Conservation (phyloP, 2,797 vertebrate genomes). For the Falco peregrinus region DNA sequence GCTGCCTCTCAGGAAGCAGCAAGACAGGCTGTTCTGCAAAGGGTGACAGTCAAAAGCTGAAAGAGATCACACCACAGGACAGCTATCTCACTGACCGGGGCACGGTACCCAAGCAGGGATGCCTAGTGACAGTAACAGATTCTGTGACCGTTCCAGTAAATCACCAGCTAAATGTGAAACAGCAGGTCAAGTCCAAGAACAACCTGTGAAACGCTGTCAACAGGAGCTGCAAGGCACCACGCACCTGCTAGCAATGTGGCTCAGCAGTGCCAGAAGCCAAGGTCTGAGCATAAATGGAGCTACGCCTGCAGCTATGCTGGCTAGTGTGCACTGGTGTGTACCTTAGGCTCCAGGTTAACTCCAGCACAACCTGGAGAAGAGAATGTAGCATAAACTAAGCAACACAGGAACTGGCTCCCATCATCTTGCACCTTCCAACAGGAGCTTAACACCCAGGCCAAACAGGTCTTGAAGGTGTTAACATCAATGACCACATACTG, state of each 20-base stretch:
- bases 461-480: rapidly evolving
- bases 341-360: background rate
- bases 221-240: background rate
- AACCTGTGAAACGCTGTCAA: background rate
- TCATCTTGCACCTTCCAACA: background rate
- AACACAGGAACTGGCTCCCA: background rate
- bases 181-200: background rate
- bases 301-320: background rate
- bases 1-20: background rate
- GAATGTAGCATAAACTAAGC: background rate
- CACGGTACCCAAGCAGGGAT: background rate
- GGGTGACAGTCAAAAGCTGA: background rate
- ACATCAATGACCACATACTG: background rate
- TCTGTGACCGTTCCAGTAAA: rapidly evolving
- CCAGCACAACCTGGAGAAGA: background rate
- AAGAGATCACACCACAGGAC: background rate
- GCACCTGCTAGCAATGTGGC: background rate
- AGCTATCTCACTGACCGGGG: background rate
- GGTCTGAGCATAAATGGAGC: background rate
- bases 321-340: rapidly evolving
- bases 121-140: background rate
- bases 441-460: background rate
- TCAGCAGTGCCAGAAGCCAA: background rate
- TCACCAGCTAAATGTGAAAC: background rate
- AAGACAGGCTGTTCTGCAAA: background rate